A percentile compares a stretch with the other conserved stretches of the same genome.
These are phyloP conservation scores for Marasmarcha lunaedactyla DNA, from an alignment of 2,888 invertebrate species.

Conservation along the genomic window DNA sequence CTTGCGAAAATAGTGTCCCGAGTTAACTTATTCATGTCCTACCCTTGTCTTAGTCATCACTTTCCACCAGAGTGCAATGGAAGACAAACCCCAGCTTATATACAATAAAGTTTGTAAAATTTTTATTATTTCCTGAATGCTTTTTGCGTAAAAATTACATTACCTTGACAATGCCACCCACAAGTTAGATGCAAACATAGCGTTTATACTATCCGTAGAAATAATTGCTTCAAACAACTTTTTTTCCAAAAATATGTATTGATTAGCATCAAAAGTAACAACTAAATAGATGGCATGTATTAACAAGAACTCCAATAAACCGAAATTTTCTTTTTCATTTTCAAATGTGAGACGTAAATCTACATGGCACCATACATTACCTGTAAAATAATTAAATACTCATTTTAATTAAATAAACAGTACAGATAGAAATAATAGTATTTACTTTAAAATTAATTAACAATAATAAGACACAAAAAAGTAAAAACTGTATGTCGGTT, in stretches of 20 bases:
- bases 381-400: no score
- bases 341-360: constrained; percentile 23
- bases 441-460: no score
- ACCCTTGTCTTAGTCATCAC: no score
- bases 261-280: constrained; percentile 24
- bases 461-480: no score
- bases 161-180: constrained; percentile 46
- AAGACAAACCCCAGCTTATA: no score
- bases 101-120: no score
- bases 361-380: constrained; percentile 26
- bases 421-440: not conserved
- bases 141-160: constrained; percentile 7
- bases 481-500: no score
- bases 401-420: constrained; percentile 36
- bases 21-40: no score
- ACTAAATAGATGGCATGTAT: constrained; percentile 25
- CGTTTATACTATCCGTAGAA: constrained; percentile 27
- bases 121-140: no score
- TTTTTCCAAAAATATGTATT: constrained; percentile 29
- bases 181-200: constrained; percentile 39
- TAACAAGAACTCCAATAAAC: constrained; percentile 36
- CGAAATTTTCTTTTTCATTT: constrained; percentile 18
- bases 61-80: no score
- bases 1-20: no score
- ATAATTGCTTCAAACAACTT: constrained; percentile 34